Base-by-base conservation (phyloP, 2,888 invertebrate genomes). In the Allacma fusca region DNA sequence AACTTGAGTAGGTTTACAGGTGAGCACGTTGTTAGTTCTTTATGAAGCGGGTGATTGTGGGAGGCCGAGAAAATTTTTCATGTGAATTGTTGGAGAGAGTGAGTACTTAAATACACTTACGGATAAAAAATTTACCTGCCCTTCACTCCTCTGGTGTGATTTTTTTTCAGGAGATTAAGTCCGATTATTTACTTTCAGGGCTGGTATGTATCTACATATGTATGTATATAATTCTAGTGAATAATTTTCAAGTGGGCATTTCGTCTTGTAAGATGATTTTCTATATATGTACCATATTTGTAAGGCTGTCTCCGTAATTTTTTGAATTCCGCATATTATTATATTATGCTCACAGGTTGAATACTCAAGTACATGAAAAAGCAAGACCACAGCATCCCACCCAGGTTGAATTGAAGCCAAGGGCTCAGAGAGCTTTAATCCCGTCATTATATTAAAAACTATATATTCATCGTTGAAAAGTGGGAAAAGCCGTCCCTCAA, bases 391-490 rank as follows among this genome's bases (percentile, higher is more conserved):
- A 43, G 40, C 64, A 74, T 74, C 74, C 74, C 74, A 74, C 74
- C 74, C 74, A 74, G 43, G 74, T 74, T n/a, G 74, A 65, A 64
- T 65, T 73, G 1, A 59, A 67, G 40, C 43, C 16, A 74, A 74
- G 73, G 64, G 73, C 71, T 29, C 9, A 62, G 23, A 26, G n/a
- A 59, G 23, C 44, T 44, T 44, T 7, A 43, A 28, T 21, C 59
- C 57, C 59, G 50, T 71, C 68, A 68, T 28, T 72, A 72, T 34
- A 62, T 62, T 40, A 57, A 59, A 57, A 57, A 19, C 29, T 50
- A 50, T 34, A 73, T 62, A n/a, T 70, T 50, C 26, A 70, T 26
- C n/a, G 73, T 65, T 65, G 74, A 74, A 74, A 74, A 74, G 65
- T 40, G 43, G 40, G 29, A 26, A 26, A 65, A 29, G 24, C 40